A percentile compares a stretch with the other conserved stretches of the same genome.
phyloP scores from a whole-genome alignment of 2,113 vertebrate species.

The Muntiacus muntjak region DNA sequence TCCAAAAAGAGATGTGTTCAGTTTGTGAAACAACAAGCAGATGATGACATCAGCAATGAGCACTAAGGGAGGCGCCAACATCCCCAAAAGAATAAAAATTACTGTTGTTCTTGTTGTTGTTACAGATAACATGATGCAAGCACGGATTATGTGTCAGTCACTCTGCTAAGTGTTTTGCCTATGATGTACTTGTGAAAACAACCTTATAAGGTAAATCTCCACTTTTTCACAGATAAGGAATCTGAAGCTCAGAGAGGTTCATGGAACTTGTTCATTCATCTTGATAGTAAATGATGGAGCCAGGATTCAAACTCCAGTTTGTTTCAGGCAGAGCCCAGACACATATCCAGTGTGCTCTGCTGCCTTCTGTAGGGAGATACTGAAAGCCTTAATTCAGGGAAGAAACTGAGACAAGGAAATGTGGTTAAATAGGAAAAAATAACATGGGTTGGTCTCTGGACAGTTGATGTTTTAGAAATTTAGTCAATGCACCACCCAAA shows the following conservation, averaged over 20 bases:
- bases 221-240: not conserved
- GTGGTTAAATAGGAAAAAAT: not conserved
- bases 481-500: not conserved
- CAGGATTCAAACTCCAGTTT: not conserved
- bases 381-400: not conserved
- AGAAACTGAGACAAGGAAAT: not conserved
- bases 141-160: not conserved
- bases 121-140: not conserved
- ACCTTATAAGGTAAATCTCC: not conserved
- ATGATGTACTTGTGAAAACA: not conserved
- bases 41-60: not conserved
- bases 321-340: not conserved
- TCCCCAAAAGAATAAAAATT: not conserved
- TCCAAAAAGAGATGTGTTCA: not conserved
- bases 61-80: not conserved
- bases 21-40: not conserved
- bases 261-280: not conserved
- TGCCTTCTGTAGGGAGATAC: not conserved
- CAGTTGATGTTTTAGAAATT: not conserved
- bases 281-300: not conserved
- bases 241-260: not conserved
- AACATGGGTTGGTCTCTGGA: not conserved
- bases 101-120: not conserved
- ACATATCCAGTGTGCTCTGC: not conserved
- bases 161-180: not conserved